Evolutionary conservation across 2,113 vertebrate genomes (phyloP), one percentile per base, ranked within the genome.

Genomic region (Choloepus hoffmanni): DNA sequence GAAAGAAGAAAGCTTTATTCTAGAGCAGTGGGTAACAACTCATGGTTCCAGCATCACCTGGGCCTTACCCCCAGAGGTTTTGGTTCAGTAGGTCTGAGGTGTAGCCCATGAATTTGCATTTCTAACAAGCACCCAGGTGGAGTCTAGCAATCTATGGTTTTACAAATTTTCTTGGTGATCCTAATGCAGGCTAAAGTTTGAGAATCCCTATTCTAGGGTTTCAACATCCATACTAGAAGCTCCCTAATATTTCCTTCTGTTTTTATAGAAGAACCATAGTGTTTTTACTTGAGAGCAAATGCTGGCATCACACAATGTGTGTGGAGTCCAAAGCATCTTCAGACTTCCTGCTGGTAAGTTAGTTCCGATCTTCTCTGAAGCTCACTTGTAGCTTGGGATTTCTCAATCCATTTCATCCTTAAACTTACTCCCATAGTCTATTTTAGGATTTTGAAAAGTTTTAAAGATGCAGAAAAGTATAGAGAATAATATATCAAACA

Each of bases 231-330:
- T 58, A 55, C 15, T 40, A 58, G 36, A 92, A 86, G 7, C 2
- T 26, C 78, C 30, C 2, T 45, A 77, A 77, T 2, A 77, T 63
- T 48, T 83, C 16, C 30, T 88, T 90, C 26, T 86, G 40, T 26
- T 62, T 48, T 94, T 43, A 70, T 77, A 30, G 36, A 77, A 50
- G 26, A 77, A 50, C 11, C 24, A 50, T 50, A 77, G 55, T 15
- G 53, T n/a, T 62, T 67, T 96, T 43, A 77, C 21, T 12, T 89
- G 72, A 92, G 55, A 85, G 21, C 53, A 92, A 96, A 67, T 65
- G 18, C 7, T 58, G 21, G 50, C 7, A 26, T 24, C 30, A 82
- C 43, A 81, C 24, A 67, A 40, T 70, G 15, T 84, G 21, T 21
- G 68, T 30, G 87, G 33, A 92, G 24, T 24, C 30, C 58, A 62